Conservation (phyloP, 2,797 vertebrate species). For the Hydrophis major region DNA sequence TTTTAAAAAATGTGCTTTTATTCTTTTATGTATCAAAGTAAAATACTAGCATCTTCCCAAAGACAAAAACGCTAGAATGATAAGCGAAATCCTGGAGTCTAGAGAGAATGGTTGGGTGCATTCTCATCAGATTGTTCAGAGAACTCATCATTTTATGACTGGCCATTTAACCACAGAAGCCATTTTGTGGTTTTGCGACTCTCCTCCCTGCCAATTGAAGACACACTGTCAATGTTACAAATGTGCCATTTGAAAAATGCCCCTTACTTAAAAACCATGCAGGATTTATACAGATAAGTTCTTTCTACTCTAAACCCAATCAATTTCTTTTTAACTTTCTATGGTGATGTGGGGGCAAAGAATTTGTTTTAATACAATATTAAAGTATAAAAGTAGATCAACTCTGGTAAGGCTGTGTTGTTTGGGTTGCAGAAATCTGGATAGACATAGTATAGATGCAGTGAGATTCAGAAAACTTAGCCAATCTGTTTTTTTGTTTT, state of each 20-base stretch:
- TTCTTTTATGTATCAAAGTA: neutral
- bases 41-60: neutral
- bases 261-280: neutral
- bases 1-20: neutral
- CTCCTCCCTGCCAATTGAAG: neutral
- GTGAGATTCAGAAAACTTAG: neutral
- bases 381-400: neutral
- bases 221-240: neutral
- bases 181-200: neutral
- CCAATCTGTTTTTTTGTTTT: neutral
- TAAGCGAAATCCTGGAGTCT: neutral
- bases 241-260: neutral
- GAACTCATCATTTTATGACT: neutral
- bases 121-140: neutral
- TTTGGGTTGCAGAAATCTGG: neutral
- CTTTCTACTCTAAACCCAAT: neutral
- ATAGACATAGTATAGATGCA: neutral
- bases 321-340: neutral
- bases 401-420: neutral
- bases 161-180: neutral
- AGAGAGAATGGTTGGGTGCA: neutral
- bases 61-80: neutral
- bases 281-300: neutral
- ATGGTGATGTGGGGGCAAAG: neutral
- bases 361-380: neutral